Evolutionary conservation across 2,113 vertebrate species (phyloP), one percentile per base, ranked within the genome.

Genomic region (Gopherus evgoodei): DNA sequence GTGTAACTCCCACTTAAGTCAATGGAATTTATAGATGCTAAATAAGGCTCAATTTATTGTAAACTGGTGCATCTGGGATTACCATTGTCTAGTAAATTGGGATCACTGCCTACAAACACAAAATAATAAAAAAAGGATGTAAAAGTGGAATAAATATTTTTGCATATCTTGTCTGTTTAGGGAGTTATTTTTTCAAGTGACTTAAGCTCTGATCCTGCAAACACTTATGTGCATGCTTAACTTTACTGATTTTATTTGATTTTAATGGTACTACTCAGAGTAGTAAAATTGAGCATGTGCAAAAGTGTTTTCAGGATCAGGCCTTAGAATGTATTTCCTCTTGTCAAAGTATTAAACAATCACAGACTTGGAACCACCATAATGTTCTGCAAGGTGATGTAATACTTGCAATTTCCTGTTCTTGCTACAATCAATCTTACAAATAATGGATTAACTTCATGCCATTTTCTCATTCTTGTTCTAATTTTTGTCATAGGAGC

Each of bases 201-300:
- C 19, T 72, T 72, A 21, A 72, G n/a, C 17, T 8, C 65, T 72
- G 17, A 72, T 72, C 65, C 65, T 38, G 81, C 52, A 81, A 75
- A 80, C 65, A 21, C 5, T 38, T 49, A 4, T 17, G 12, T 4
- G 27, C 3, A 3, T 84, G 12, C 22, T 57, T 89, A 83, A 78
- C 24, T 93, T 91, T 96, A 86, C 83, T 94, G 4, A 24, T 86
- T 96, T 95, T 31, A 76, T 21, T 90, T 93, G 82, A 16, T 44
- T 47, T 27, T 27, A 47, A 14, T 78, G 42, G 42, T 44, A 76
- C 13, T 31, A 75, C 35, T 94, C 85, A 53, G 19, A 42, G 83
- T 78, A 47, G 24, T 94, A 52, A 95, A 91, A 57, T 75, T 95
- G 87, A 87, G 22, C 42, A 47, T 16, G 12, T 27, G 93, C 76